Conservation (phyloP, 2,888 invertebrate genomes). For the Endomychus coccineus region DNA sequence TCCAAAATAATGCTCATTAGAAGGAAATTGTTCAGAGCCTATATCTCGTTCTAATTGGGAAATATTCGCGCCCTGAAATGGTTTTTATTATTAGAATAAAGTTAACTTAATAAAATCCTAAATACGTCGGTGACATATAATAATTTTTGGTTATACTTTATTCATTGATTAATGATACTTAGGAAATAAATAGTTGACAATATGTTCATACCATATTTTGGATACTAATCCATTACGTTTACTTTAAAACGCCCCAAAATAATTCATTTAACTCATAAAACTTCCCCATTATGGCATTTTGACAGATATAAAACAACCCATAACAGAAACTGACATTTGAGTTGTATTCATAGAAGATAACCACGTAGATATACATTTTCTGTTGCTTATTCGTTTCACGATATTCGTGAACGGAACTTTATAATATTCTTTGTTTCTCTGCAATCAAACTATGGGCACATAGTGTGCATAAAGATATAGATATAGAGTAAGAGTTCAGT, state of each 20-base stretch:
- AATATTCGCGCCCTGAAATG: constrained; percentile 91
- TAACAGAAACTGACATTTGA: constrained; percentile 18
- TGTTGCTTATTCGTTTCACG: no score
- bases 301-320: constrained; percentile 27
- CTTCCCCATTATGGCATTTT: constrained; percentile 44
- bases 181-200: constrained; percentile 11
- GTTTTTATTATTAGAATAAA: constrained; percentile 10
- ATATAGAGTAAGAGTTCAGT: no score
- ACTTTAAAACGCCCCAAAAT: constrained; percentile 39
- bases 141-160: constrained; percentile 16
- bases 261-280: constrained; percentile 39
- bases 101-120: constrained; percentile 4
- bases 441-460: no score
- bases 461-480: no score
- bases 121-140: constrained; percentile 7
- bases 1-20: constrained; percentile 99
- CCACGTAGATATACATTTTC: no score
- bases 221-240: constrained; percentile 43
- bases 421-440: no score
- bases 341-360: no score
- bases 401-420: no score
- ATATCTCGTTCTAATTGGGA: constrained; percentile 99
- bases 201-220: constrained; percentile 40
- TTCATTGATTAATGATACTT: constrained; percentile 15
- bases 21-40: constrained; percentile 95